These are phyloP conservation scores for Bradypodion pumilum DNA, from an alignment of 2,797 vertebrate genomes.

Conservation along the genomic window DNA sequence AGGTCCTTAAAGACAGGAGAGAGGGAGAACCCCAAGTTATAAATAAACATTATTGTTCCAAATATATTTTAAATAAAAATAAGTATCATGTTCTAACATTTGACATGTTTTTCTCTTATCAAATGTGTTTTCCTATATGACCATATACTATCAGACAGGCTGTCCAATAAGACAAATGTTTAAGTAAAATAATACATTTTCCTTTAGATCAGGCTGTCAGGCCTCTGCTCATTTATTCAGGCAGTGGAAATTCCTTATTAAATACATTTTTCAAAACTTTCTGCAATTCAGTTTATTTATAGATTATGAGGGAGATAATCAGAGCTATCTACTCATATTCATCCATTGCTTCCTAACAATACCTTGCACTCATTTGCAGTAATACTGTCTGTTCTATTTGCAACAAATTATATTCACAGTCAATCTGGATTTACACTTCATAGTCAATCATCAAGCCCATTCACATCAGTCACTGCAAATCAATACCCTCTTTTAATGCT, in stretches of 20 bases:
- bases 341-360: conserved; percentile 66
- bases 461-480: conserved; percentile 71
- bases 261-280: conserved; percentile 76
- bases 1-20: not conserved
- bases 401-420: conserved; percentile 61
- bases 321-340: conserved; percentile 68
- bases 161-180: conserved; percentile 47
- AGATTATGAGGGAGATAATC: conserved; percentile 72
- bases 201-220: conserved; percentile 60
- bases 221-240: conserved; percentile 70
- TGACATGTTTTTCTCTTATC: not conserved
- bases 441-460: conserved; percentile 72
- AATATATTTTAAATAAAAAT: not conserved
- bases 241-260: conserved; percentile 74
- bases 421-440: conserved; percentile 74
- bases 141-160: conserved; percentile 46
- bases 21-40: not conserved
- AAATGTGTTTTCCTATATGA: not conserved
- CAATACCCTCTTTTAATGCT: conserved; percentile 57
- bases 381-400: conserved; percentile 66
- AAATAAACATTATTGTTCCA: not conserved
- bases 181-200: conserved; percentile 66
- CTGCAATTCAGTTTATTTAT: conserved; percentile 69
- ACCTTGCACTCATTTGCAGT: conserved; percentile 72
- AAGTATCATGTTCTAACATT: not conserved